Percentiles rank a stretch among this genome's conserved stretches.
These are phyloP conservation scores for Tetheella fluctuosa DNA, from an alignment of 2,888 invertebrate species.

Conservation along the genomic window DNA sequence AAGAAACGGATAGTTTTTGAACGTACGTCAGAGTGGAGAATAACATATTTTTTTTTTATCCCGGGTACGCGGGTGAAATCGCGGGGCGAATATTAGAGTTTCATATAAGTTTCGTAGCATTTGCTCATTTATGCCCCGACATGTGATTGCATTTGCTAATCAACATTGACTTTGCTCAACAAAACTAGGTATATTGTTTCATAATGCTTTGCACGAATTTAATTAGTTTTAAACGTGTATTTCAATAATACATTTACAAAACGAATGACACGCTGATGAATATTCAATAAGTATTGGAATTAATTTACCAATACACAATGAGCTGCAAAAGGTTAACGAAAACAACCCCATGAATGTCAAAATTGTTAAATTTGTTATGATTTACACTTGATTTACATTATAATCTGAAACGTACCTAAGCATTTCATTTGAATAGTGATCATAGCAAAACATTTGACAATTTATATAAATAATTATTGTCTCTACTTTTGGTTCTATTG, in stretches of 20 bases:
- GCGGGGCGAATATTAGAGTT: too few relatives aligned
- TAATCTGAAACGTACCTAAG: background rate
- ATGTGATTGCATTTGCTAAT: background rate
- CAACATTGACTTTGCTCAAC: constrained; percentile 30
- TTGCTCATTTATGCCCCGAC: background rate
- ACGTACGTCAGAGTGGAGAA: too few relatives aligned
- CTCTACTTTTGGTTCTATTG: too few relatives aligned
- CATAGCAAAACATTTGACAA: background rate
- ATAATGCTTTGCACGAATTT: constrained; percentile 36
- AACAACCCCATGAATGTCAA: constrained; percentile 29
- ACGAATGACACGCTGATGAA: constrained; percentile 52
- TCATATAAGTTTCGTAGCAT: too few relatives aligned
- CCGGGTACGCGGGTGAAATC: too few relatives aligned
- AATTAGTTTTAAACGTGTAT: constrained; percentile 37
- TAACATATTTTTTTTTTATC: too few relatives aligned
- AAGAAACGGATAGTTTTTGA: too few relatives aligned
- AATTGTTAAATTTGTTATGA: constrained; percentile 17
- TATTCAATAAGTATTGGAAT: constrained; percentile 59
- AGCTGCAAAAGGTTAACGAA: constrained; percentile 48
- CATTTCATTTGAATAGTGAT: background rate
- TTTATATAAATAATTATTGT: too few relatives aligned
- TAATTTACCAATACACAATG: constrained; percentile 55
- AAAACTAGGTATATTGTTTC: constrained; percentile 28
- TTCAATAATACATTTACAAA: constrained; percentile 40
- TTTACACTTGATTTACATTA: constrained; percentile 25